phyloP scores from a whole-genome alignment of 2,888 invertebrate species.

The Choreutis nemorana region DNA sequence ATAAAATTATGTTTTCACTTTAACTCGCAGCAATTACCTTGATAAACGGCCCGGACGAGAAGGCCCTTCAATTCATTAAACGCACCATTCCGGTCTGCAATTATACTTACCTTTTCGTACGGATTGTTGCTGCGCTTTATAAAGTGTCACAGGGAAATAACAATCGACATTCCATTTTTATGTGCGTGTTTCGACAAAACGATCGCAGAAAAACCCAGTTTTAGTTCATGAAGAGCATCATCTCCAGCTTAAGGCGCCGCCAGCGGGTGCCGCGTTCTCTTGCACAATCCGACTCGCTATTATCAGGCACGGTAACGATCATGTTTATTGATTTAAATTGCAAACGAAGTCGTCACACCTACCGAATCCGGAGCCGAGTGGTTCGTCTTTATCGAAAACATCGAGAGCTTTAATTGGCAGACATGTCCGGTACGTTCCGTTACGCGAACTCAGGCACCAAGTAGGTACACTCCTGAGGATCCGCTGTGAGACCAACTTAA shows the following conservation, averaged over 20 bases:
- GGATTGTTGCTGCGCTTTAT: slow-evolving; percentile 33
- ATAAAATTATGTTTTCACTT: slow-evolving; percentile 47
- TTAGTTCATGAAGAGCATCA: neutral
- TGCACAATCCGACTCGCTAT: slow-evolving; percentile 28
- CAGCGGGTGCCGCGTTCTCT: slow-evolving; percentile 1
- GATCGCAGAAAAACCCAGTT: neutral
- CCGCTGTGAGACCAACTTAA: slow-evolving; percentile 25
- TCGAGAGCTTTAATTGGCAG: slow-evolving; percentile 30
- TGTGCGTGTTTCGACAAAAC: slow-evolving; percentile 7
- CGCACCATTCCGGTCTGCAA: slow-evolving; percentile 33
- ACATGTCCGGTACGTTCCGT: slow-evolving; percentile 21
- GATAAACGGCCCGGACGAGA: slow-evolving; percentile 32
- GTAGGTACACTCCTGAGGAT: neutral
- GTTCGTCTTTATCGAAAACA: slow-evolving; percentile 7
- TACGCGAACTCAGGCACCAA: no score
- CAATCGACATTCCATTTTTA: slow-evolving; percentile 23
- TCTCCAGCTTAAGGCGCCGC: slow-evolving; percentile 1
- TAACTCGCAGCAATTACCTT: slow-evolving; percentile 45
- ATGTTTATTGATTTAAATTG: slow-evolving; percentile 42
- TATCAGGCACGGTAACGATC: slow-evolving; percentile 33
- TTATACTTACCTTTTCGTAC: slow-evolving; percentile 21
- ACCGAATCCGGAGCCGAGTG: slow-evolving; percentile 24
- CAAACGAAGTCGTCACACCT: slow-evolving; percentile 29
- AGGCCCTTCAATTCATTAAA: slow-evolving; percentile 48
- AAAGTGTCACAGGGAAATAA: slow-evolving; percentile 24